These are phyloP conservation scores for Oophaga sylvatica DNA, from an alignment of 2,797 vertebrate genomes.

Conservation along the genomic window DNA sequence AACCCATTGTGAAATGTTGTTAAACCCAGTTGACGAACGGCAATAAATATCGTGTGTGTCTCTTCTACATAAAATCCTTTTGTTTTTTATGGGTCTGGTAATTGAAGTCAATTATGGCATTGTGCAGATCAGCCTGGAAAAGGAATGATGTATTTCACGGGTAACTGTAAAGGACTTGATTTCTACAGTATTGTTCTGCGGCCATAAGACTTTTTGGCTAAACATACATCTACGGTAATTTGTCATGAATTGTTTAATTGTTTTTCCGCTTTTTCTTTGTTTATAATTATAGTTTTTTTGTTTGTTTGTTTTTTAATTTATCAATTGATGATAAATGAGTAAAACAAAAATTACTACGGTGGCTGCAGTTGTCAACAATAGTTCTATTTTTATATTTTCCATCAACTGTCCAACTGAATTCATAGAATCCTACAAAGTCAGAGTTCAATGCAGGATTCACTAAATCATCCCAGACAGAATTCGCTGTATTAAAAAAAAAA, in stretches of 20 bases:
- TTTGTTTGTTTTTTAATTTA: too few relatives aligned
- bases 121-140: not conserved
- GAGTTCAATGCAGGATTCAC: too few relatives aligned
- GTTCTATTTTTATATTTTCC: too few relatives aligned
- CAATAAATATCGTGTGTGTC: slow-evolving; percentile 25
- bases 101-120: slow-evolving; percentile 22
- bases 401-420: too few relatives aligned
- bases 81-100: slow-evolving; percentile 7
- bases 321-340: too few relatives aligned
- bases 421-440: too few relatives aligned
- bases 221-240: not conserved
- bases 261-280: too few relatives aligned
- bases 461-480: too few relatives aligned
- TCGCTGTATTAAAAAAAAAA: too few relatives aligned
- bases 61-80: slow-evolving; percentile 27
- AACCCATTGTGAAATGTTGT: slow-evolving; percentile 28
- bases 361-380: too few relatives aligned
- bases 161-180: not conserved
- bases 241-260: not conserved
- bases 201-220: not conserved
- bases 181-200: not conserved
- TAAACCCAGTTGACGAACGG: not conserved
- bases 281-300: too few relatives aligned
- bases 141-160: not conserved
- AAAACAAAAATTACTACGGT: too few relatives aligned